These are phyloP conservation scores for Montifringilla adamsi DNA, from an alignment of 2,113 vertebrate species.

Conservation along the genomic window DNA sequence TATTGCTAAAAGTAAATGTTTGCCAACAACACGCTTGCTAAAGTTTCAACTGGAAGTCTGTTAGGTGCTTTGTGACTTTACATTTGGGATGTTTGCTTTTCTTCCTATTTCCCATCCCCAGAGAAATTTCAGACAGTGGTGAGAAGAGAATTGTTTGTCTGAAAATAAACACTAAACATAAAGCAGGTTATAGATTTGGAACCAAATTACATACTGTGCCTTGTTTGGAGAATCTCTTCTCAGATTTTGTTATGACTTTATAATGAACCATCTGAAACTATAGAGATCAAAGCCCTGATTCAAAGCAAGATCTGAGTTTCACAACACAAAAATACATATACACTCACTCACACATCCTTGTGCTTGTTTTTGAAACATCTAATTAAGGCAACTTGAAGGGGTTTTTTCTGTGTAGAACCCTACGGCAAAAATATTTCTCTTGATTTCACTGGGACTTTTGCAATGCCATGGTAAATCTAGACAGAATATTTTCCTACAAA, in stretches of 20 bases:
- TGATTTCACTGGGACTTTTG: not conserved
- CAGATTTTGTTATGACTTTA: not conserved
- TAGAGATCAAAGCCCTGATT: not conserved
- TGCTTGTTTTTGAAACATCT: not conserved
- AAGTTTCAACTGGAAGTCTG: constrained; percentile 21
- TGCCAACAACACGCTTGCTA: not conserved
- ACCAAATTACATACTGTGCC: not conserved
- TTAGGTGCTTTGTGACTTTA: not conserved
- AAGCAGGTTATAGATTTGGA: not conserved
- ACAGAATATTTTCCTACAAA: not conserved
- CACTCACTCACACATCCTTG: not conserved
- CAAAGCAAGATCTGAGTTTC: not conserved
- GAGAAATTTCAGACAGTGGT: not conserved
- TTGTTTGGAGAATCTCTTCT: not conserved
- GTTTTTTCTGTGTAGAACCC: not conserved
- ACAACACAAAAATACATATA: not conserved
- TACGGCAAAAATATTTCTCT: not conserved
- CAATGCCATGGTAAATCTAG: not conserved
- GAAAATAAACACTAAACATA: not conserved
- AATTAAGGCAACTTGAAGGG: not conserved
- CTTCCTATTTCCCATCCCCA: not conserved
- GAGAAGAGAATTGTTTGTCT: not conserved
- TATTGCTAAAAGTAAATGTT: constrained; percentile 40
- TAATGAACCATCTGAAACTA: not conserved
- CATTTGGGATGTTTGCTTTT: not conserved